phyloP scores from a whole-genome alignment of 2,113 vertebrate species.

The Clinocottus analis region DNA sequence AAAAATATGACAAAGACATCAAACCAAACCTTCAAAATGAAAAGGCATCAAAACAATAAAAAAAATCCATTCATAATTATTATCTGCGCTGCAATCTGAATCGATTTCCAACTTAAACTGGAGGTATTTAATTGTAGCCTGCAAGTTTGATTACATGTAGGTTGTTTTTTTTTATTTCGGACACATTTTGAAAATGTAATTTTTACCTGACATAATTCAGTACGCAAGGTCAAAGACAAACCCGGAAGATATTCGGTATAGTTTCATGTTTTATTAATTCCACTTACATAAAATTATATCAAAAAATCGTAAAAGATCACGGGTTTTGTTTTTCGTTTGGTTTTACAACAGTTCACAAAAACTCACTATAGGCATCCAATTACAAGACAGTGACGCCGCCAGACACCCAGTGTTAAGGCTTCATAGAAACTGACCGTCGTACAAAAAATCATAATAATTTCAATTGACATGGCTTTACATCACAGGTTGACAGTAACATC shows the following conservation, averaged over 20 bases:
- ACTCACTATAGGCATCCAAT: slow-evolving; percentile 73
- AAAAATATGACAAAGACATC: not conserved
- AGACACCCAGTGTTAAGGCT: slow-evolving; percentile 53
- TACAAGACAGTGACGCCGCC: slow-evolving; percentile 74
- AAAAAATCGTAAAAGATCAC: slow-evolving; percentile 80
- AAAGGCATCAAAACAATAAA: not conserved
- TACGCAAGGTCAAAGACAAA: slow-evolving; percentile 36
- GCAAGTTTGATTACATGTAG: not conserved
- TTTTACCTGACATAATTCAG: not conserved
- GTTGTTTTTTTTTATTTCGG: not conserved
- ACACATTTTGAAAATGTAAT: not conserved
- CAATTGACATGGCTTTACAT: slow-evolving; percentile 79
- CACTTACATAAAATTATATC: slow-evolving; percentile 88
- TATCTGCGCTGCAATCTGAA: not conserved
- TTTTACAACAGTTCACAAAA: slow-evolving; percentile 81
- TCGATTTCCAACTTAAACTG: not conserved
- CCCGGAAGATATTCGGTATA: slow-evolving; percentile 7
- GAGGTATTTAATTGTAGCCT: not conserved
- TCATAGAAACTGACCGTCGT: slow-evolving; percentile 60
- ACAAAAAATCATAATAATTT: slow-evolving; percentile 65
- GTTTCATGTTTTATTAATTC: slow-evolving; percentile 82
- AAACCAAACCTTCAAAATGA: not conserved
- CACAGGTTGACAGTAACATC: slow-evolving; percentile 83
- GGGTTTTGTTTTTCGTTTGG: slow-evolving; percentile 68
- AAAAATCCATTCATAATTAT: not conserved